phyloP scores from a whole-genome alignment of 2,888 invertebrate species.

The Drosophila kambysellisi region DNA sequence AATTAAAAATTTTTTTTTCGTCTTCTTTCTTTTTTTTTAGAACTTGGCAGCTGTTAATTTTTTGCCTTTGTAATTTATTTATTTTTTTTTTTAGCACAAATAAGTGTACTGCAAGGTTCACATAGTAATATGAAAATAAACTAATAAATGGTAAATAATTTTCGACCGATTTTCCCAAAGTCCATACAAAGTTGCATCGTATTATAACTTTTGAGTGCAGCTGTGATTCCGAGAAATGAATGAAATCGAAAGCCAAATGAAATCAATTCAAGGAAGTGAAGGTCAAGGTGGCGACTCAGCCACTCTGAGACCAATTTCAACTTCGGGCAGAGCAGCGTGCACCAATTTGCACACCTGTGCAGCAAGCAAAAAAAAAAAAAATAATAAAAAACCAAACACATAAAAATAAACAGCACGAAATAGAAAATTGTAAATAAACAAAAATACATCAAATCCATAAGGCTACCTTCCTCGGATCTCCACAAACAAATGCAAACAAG shows the following conservation, averaged over 20 bases:
- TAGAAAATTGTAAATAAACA: constrained; percentile 44
- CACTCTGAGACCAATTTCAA: neutral
- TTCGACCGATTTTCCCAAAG: neutral
- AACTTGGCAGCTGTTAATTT: constrained; percentile 3
- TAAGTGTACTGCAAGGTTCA: neutral
- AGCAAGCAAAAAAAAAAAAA: constrained; percentile 15
- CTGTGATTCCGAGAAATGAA: constrained; percentile 4
- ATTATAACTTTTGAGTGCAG: constrained; percentile 16
- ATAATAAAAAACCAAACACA: constrained; percentile 3
- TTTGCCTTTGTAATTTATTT: neutral
- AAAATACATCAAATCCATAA: constrained; percentile 19
- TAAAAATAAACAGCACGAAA: constrained; percentile 8
- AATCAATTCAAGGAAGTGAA: constrained; percentile 68
- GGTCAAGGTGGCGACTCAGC: constrained; percentile 62
- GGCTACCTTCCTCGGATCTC: constrained; percentile 8
- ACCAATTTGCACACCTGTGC: constrained; percentile 51
- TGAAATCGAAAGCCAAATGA: constrained; percentile 24
- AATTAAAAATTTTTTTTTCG: neutral
- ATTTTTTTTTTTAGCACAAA: neutral
- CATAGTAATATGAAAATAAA: neutral
- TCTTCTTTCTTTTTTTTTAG: too few relatives aligned
- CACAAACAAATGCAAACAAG: constrained; percentile 34
- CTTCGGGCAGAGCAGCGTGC: constrained; percentile 15
- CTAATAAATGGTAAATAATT: neutral
- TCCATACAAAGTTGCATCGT: neutral